These are phyloP conservation scores for Sceloporus undulatus DNA, from an alignment of 2,113 vertebrate species.

Conservation along the genomic window DNA sequence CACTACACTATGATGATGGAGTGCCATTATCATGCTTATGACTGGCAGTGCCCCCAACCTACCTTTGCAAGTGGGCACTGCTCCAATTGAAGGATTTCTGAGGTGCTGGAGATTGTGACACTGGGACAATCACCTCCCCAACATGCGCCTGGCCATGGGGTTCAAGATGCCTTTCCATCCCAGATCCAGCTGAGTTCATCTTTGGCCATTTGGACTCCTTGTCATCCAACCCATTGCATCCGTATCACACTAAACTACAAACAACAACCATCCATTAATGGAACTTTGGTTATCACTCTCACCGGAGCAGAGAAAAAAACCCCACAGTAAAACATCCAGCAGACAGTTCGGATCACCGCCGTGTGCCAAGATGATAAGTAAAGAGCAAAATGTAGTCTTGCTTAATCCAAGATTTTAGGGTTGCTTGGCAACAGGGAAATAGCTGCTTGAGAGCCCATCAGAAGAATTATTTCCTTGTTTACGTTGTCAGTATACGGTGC, in stretches of 20 bases:
- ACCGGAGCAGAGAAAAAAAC: not conserved
- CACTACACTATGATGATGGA: too few relatives aligned
- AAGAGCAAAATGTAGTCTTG: not conserved
- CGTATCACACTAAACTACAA: not conserved
- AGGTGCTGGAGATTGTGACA: not conserved
- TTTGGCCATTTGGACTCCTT: not conserved
- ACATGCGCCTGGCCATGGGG: not conserved
- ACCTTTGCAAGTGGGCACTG: too few relatives aligned
- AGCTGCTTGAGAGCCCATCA: not conserved
- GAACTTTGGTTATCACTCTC: not conserved
- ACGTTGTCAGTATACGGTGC: not conserved
- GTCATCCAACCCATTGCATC: not conserved
- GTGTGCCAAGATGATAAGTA: constrained; percentile 13
- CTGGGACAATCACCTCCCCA: too few relatives aligned
- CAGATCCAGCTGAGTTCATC: not conserved
- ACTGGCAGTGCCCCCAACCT: too few relatives aligned
- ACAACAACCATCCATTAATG: not conserved
- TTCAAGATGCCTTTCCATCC: not conserved
- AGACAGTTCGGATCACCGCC: not conserved
- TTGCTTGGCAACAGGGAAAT: constrained; percentile 10
- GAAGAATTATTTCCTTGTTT: constrained; percentile 2
- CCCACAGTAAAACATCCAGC: not conserved
- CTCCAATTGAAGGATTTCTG: not conserved
- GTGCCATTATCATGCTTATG: too few relatives aligned
- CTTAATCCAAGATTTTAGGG: constrained; percentile 18